phyloP scores from a whole-genome alignment of 2,888 invertebrate genomes.

The Drosophila lacicola region DNA sequence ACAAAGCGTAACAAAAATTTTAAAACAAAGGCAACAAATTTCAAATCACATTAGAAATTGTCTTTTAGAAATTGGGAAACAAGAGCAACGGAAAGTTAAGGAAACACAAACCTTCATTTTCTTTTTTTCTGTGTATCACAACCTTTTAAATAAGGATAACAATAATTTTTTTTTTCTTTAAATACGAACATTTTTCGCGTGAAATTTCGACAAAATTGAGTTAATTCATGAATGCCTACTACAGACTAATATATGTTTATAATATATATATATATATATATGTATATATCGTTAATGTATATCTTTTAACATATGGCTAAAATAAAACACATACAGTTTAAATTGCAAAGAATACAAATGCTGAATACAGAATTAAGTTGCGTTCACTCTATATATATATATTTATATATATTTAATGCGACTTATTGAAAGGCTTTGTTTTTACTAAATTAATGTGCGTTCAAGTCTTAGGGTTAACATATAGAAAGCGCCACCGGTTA shows the following conservation, averaged over 20 bases:
- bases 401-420: conserved; percentile 38
- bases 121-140: conserved; percentile 64
- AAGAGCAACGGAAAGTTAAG: conserved; percentile 61
- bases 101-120: conserved; percentile 65
- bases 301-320: conserved; percentile 67
- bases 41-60: conserved; percentile 53
- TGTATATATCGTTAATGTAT: conserved; percentile 42
- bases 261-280: conserved; percentile 35
- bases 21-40: conserved; percentile 22
- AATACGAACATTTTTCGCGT: conserved; percentile 23
- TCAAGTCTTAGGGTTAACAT: conserved; percentile 56
- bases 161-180: conserved; percentile 18
- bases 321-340: conserved; percentile 61
- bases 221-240: conserved; percentile 60
- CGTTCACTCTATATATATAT: conserved; percentile 34
- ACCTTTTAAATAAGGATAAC: conserved; percentile 76
- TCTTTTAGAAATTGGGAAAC: conserved; percentile 38
- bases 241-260: conserved; percentile 52
- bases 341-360: conserved; percentile 79
- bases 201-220: conserved; percentile 66
- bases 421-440: conserved; percentile 46
- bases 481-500: conserved; percentile 47
- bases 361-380: conserved; percentile 65
- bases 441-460: conserved; percentile 69
- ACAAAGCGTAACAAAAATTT: conserved; percentile 40